Evolutionary conservation across 2,888 invertebrate species (phyloP).

Genomic region (Aspidiotus destructor): DNA sequence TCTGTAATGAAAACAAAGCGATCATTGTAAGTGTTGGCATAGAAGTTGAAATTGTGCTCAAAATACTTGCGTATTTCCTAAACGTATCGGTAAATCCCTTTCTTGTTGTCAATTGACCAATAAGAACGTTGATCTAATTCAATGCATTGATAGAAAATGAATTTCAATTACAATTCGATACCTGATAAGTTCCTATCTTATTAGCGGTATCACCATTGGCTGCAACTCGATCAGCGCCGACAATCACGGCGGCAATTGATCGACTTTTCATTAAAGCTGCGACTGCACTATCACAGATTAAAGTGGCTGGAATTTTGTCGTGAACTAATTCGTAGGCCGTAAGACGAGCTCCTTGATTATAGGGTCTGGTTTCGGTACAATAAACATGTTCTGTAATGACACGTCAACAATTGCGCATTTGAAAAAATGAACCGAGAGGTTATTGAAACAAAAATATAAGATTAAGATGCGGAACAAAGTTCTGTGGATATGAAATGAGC

Average conservation of each 20-base stretch:
- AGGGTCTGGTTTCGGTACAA: constrained; percentile 96
- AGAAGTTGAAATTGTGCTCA: too few relatives aligned
- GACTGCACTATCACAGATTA: constrained; percentile 93
- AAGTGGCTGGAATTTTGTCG: constrained; percentile 80
- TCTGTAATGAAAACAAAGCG: constrained; percentile 43
- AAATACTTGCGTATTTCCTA: too few relatives aligned
- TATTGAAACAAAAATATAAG: not conserved
- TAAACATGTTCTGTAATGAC: constrained; percentile 66
- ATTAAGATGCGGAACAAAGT: too few relatives aligned
- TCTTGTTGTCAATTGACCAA: too few relatives aligned
- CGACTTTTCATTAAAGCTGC: constrained; percentile 77
- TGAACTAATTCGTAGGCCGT: constrained; percentile 92
- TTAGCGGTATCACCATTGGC: constrained; percentile 98
- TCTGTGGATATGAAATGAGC: too few relatives aligned
- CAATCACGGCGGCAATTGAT: constrained; percentile 83
- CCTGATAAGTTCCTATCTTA: constrained; percentile 94
- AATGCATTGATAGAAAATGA: too few relatives aligned
- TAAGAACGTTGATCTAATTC: too few relatives aligned
- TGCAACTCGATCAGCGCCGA: constrained; percentile 92
- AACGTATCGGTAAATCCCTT: too few relatives aligned
- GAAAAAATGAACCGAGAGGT: constrained; percentile 21
- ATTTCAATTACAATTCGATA: constrained; percentile 37
- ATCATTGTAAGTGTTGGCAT: not conserved
- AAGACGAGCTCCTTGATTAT: constrained; percentile 91
- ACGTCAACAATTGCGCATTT: not conserved